Percentiles rank a stretch among this genome's conserved stretches.
phyloP scores from a whole-genome alignment of 2,113 vertebrate species.

The Chlamydotis undulata region DNA sequence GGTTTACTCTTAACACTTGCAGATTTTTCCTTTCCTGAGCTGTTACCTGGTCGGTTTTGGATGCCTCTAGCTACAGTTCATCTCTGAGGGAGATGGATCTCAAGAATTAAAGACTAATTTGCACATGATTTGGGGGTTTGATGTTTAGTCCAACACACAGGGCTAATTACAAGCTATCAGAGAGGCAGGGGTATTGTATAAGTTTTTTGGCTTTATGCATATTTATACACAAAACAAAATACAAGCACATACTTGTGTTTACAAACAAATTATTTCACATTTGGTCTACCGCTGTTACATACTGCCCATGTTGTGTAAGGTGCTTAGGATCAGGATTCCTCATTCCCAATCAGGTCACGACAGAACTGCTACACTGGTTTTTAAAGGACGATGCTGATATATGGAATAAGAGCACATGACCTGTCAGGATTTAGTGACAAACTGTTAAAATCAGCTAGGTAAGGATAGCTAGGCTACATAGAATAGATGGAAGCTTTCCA shows the following conservation, averaged over 20 bases:
- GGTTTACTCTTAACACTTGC: neutral
- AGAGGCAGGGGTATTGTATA: neutral
- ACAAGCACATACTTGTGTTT: neutral
- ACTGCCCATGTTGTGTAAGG: neutral
- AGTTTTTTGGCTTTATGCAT: neutral
- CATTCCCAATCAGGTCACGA: neutral
- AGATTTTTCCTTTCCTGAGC: neutral
- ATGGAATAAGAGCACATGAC: neutral
- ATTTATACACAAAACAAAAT: neutral
- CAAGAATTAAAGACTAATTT: neutral
- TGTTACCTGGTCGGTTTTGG: neutral
- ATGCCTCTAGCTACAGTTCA: neutral
- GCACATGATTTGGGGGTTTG: neutral
- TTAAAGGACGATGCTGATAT: neutral
- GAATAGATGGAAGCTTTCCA: neutral
- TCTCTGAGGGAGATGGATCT: neutral
- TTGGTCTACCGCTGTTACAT: neutral
- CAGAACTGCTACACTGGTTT: neutral
- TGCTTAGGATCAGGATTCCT: neutral
- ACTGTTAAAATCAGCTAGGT: neutral
- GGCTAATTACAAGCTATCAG: neutral
- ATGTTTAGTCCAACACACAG: neutral
- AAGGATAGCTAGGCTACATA: neutral
- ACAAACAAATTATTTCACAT: neutral
- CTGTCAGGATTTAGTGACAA: neutral